A percentile compares a stretch with the other conserved stretches of the same genome.
These are phyloP conservation scores for Camptogramma bilineatum DNA, from an alignment of 2,888 invertebrate species.

Conservation along the genomic window DNA sequence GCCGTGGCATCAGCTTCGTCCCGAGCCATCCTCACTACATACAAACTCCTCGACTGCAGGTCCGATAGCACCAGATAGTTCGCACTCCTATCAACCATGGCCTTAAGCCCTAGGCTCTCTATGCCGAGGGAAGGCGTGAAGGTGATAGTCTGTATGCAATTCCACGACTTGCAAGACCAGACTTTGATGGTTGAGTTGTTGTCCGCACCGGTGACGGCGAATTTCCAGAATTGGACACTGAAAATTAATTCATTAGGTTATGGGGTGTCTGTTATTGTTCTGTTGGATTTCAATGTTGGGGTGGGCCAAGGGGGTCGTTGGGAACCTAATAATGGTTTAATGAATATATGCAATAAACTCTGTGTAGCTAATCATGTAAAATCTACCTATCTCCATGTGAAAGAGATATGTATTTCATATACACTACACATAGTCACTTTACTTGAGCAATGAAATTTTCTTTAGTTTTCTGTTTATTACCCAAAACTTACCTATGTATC, in stretches of 20 bases:
- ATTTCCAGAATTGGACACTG: slow-evolving; percentile 94
- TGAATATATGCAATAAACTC: too few species aligned
- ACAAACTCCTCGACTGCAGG: slow-evolving; percentile 92
- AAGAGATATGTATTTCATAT: too few species aligned
- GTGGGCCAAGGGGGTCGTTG: too few species aligned
- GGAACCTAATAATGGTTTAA: too few species aligned
- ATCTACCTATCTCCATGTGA: too few species aligned
- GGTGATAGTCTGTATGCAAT: slow-evolving; percentile 94
- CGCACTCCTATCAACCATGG: slow-evolving; percentile 93
- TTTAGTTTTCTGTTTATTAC: too few species aligned
- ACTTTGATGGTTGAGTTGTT: slow-evolving; percentile 95
- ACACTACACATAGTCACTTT: too few species aligned
- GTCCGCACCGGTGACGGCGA: slow-evolving; percentile 95
- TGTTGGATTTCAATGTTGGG: too few species aligned
- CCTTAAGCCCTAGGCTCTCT: slow-evolving; percentile 86
- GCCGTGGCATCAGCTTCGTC: slow-evolving; percentile 83
- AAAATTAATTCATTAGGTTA: background rate
- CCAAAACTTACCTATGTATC: too few species aligned
- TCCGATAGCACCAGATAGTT: slow-evolving; percentile 95
- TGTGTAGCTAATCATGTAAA: too few species aligned
- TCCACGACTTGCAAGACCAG: slow-evolving; percentile 98
- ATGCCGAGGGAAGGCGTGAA: slow-evolving; percentile 84
- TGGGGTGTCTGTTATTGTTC: background rate
- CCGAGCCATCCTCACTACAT: slow-evolving; percentile 89
- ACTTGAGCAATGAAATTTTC: too few species aligned